A percentile compares a stretch with the other conserved stretches of the same genome.
Conservation (phyloP, 2,113 vertebrate genomes). For the Lophotis ruficrista region DNA sequence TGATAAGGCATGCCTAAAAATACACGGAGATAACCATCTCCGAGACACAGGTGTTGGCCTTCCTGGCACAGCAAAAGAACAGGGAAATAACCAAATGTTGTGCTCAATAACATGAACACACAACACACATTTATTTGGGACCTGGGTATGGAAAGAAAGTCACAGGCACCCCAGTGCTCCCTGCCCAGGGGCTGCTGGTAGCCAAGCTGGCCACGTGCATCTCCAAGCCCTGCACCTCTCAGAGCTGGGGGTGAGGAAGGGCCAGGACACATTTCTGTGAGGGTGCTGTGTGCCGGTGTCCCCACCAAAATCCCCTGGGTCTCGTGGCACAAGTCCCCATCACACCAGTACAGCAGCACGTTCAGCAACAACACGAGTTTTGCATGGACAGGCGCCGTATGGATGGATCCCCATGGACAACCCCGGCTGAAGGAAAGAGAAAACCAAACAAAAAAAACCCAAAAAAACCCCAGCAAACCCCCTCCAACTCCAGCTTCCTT, state of each 20-base stretch:
- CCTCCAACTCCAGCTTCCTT: slow-evolving; percentile 38
- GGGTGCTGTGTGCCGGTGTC: rapidly evolving
- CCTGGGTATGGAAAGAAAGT: neutral
- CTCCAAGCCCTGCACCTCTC: neutral
- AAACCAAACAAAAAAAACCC: too few relatives aligned
- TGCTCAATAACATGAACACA: rapidly evolving
- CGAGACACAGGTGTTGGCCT: neutral
- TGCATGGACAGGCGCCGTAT: neutral
- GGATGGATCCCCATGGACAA: neutral
- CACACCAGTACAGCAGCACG: neutral
- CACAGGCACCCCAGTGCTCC: neutral
- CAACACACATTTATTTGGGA: neutral
- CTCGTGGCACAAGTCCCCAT: rapidly evolving
- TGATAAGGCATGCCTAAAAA: slow-evolving; percentile 23
- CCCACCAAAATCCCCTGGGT: neutral
- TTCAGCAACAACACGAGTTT: rapidly evolving
- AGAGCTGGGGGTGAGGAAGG: rapidly evolving
- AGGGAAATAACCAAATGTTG: neutral
- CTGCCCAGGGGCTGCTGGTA: neutral
- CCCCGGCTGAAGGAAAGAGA: neutral
- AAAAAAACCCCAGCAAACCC: neutral
- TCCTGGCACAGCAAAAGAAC: neutral
- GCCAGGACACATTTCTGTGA: neutral
- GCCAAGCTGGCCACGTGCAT: rapidly evolving
- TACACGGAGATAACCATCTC: neutral